Base-by-base conservation (phyloP, 1,140 invertebrate genomes). In the Sweltsa coloradensis region DNA sequence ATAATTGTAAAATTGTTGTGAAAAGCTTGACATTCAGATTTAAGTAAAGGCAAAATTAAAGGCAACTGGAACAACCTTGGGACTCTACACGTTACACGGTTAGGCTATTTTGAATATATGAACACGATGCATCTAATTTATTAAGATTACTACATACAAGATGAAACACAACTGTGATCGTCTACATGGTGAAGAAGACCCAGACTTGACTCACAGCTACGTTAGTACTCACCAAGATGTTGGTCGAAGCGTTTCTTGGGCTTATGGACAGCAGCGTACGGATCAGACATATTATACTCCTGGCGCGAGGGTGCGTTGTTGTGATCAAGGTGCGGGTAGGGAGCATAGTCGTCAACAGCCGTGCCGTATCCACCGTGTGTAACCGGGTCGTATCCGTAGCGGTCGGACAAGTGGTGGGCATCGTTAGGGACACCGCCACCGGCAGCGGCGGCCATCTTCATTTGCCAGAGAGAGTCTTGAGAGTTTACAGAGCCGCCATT, bases 391-490 rank as follows among this genome's bases (percentile, higher is more conserved):
- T 87, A 87, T 27, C 77, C 80, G 29, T 49, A 43, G 16, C 18
- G 27, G 24, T 37, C 23, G 36, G 36, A 5, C 36, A 16, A 19
- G 36, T 37, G 18, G 16, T 22, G 11, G 11, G 23, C 5, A 37
- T n/a, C 7, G 26, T 56, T 65, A 41, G 75, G 65, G 25, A 70
- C 72, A 52, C 54, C 40, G 47, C 56, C 52, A 24, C 45, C 44
- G 25, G 51, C 52, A 55, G 79, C 79, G 3, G 79, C 81, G 0
- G 80, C 81, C 71, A 84, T 83, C 67, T 91, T 90, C 74, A 90
- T 84, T 67, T 92, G 88, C 88, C 89, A 93, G 53, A 93, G 69
- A n/a, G 88, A 92, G 62, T 93, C 89, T 62, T 93, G 89, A 1
- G 88, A 91, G 67, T 93, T 90, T 27, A 93, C 88, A 45, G 87